These are phyloP conservation scores for Celastrina argiolus DNA, from an alignment of 2,888 invertebrate species.

Conservation along the genomic window DNA sequence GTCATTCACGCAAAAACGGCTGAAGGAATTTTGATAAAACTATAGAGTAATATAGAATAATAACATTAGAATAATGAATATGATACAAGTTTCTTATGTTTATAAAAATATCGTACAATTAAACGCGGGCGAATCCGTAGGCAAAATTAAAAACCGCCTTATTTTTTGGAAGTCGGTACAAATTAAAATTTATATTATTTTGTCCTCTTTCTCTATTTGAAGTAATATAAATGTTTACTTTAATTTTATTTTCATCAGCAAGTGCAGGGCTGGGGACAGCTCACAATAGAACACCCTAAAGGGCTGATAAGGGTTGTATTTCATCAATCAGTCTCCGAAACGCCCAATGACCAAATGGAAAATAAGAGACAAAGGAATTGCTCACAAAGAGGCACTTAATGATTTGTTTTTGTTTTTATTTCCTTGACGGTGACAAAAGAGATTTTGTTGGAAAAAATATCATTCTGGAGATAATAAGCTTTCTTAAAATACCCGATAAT, in stretches of 20 bases:
- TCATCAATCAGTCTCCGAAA: constrained; percentile 56
- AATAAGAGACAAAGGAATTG: constrained; percentile 40
- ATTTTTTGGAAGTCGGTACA: not conserved
- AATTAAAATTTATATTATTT: too few species aligned
- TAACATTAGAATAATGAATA: too few species aligned
- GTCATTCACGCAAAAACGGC: too few species aligned
- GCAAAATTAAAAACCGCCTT: too few species aligned
- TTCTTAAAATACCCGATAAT: too few species aligned
- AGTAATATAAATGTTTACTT: constrained; percentile 3
- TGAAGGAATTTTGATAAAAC: too few species aligned
- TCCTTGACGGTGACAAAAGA: constrained; percentile 13
- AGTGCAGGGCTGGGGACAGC: not conserved
- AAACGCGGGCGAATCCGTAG: too few species aligned
- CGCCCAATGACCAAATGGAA: constrained; percentile 43
- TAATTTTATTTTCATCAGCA: not conserved
- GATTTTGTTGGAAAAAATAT: not conserved
- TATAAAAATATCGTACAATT: too few species aligned
- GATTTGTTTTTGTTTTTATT: constrained; percentile 8
- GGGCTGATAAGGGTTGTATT: constrained; percentile 43
- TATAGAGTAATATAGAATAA: too few species aligned
- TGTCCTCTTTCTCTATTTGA: not conserved
- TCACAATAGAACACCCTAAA: constrained; percentile 36
- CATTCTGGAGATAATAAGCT: not conserved
- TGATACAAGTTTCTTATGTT: too few species aligned
- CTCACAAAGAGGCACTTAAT: constrained; percentile 25